Conservation (phyloP, 2,797 vertebrate species). For the Amblyopsis hoosieri region DNA sequence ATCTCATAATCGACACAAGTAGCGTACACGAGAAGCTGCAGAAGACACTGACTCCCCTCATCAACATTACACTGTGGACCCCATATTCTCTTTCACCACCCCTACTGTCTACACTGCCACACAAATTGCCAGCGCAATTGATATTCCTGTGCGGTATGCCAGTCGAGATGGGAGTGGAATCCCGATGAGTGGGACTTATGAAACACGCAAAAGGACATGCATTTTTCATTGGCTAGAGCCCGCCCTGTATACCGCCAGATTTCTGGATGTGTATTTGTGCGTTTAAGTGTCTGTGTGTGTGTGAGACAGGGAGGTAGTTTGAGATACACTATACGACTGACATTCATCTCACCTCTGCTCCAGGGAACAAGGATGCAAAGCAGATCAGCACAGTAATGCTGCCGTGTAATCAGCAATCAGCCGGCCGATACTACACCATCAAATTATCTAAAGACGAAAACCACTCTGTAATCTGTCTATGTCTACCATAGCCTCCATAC, state of each 20-base stretch:
- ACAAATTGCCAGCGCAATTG: constrained; percentile 69
- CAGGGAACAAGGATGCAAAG: constrained; percentile 75
- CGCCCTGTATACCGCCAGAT: constrained; percentile 54
- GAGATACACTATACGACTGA: constrained; percentile 59
- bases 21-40: constrained; percentile 25
- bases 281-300: constrained; percentile 18
- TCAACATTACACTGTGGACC: constrained; percentile 48
- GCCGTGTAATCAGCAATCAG: constrained; percentile 74
- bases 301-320: constrained; percentile 10
- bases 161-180: constrained; percentile 65
- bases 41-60: constrained; percentile 52
- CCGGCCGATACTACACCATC: constrained; percentile 59
- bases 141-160: constrained; percentile 72
- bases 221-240: constrained; percentile 75
- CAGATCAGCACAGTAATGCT: constrained; percentile 72
- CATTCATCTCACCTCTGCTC: constrained; percentile 76
- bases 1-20: constrained; percentile 38
- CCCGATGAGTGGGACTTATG: constrained; percentile 72
- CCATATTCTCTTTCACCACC: constrained; percentile 40
- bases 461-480: constrained; percentile 40
- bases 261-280: constrained; percentile 4
- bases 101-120: constrained; percentile 46
- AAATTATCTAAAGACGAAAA: constrained; percentile 72
- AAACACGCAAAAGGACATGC: constrained; percentile 70
- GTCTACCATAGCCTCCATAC: constrained; percentile 44